phyloP scores from a whole-genome alignment of 2,797 vertebrate genomes.

The Cygnus olor region DNA sequence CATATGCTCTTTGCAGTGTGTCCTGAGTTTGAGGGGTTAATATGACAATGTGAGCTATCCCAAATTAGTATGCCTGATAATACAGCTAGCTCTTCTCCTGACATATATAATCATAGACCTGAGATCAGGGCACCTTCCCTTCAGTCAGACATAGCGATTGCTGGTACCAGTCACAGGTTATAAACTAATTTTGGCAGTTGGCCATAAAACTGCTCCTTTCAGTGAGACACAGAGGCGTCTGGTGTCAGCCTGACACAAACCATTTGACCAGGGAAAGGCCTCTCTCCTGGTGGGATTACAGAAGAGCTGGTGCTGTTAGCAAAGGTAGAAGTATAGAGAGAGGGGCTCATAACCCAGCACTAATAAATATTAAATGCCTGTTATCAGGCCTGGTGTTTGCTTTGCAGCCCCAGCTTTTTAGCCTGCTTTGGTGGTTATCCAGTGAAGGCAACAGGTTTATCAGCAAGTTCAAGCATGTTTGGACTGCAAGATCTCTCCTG shows the following conservation, averaged over 20 bases:
- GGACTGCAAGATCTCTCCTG: slow-evolving; percentile 38
- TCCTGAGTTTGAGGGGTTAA: slow-evolving; percentile 51
- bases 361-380: slow-evolving; percentile 57
- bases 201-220: slow-evolving; percentile 67
- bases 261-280: slow-evolving; percentile 59
- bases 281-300: slow-evolving; percentile 41
- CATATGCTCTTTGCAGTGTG: not conserved
- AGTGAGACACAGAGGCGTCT: slow-evolving; percentile 62
- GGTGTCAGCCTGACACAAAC: slow-evolving; percentile 74
- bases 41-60: not conserved
- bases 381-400: slow-evolving; percentile 53
- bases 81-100: not conserved
- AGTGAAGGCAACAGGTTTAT: slow-evolving; percentile 55
- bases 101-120: slow-evolving; percentile 8
- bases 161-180: slow-evolving; percentile 69
- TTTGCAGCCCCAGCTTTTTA: slow-evolving; percentile 16
- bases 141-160: slow-evolving; percentile 27
- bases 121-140: slow-evolving; percentile 67
- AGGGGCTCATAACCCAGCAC: slow-evolving; percentile 27
- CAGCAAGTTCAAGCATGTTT: slow-evolving; percentile 70
- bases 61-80: not conserved
- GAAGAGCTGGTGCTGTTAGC: slow-evolving; percentile 15
- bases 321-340: not conserved
- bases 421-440: slow-evolving; percentile 46
- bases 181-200: slow-evolving; percentile 68